Conservation (phyloP, 2,888 invertebrate genomes). For the Caenorhabditis japonica region DNA sequence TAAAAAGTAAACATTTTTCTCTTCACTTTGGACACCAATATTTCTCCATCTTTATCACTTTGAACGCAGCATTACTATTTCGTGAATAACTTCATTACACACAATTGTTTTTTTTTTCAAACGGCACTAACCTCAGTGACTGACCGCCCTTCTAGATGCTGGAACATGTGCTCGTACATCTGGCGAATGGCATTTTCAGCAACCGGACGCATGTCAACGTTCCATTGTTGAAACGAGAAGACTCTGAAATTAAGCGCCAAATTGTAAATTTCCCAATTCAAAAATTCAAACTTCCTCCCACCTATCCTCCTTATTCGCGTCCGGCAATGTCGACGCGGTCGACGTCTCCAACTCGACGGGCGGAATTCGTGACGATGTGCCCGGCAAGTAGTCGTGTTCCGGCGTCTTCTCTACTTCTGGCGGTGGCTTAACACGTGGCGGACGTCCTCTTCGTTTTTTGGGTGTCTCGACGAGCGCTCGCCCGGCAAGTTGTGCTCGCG, state of each 20-base stretch:
- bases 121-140: background rate
- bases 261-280: background rate
- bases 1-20: no score
- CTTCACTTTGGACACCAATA: no score
- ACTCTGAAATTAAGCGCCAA: background rate
- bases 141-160: conserved; percentile 1
- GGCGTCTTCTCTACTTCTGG: background rate
- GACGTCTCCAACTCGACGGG: background rate
- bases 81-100: no score
- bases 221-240: conserved; percentile 8
- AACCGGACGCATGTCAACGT: conserved; percentile 10
- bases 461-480: background rate
- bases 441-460: background rate
- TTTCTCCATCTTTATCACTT: no score
- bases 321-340: background rate
- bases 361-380: background rate
- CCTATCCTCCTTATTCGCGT: background rate
- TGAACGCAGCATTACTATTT: no score
- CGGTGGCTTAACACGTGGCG: background rate
- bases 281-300: background rate
- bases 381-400: background rate
- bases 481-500: no score
- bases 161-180: conserved; percentile 3
- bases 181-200: conserved; percentile 1
- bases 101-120: no score